Percentiles rank a stretch among this genome's conserved stretches.
These are phyloP conservation scores for Empis livida DNA, from an alignment of 2,888 invertebrate genomes.

Conservation along the genomic window DNA sequence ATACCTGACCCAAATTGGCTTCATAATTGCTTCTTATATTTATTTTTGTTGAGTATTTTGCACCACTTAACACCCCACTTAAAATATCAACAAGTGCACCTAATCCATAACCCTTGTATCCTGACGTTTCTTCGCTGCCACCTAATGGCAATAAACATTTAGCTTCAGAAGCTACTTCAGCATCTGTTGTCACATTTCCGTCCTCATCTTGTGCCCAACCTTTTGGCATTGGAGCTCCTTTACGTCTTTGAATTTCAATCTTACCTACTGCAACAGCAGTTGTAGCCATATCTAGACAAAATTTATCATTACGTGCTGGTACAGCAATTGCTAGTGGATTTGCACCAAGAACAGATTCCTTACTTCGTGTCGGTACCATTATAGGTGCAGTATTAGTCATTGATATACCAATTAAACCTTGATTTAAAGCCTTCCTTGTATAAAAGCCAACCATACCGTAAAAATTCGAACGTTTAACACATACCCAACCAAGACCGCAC, in stretches of 20 bases:
- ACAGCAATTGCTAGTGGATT: slow-evolving; percentile 81
- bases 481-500: slow-evolving; percentile 72
- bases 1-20: slow-evolving; percentile 80
- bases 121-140: slow-evolving; percentile 56
- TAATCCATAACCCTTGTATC: slow-evolving; percentile 84
- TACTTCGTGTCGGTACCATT: slow-evolving; percentile 73
- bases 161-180: slow-evolving; percentile 46
- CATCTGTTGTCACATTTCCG: slow-evolving; percentile 51
- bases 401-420: slow-evolving; percentile 68
- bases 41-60: slow-evolving; percentile 38
- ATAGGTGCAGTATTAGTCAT: slow-evolving; percentile 89
- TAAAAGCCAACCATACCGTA: slow-evolving; percentile 85
- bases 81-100: slow-evolving; percentile 77
- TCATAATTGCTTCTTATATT: slow-evolving; percentile 46
- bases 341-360: slow-evolving; percentile 68
- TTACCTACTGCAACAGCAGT: slow-evolving; percentile 89
- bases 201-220: slow-evolving; percentile 75
- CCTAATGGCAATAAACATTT: slow-evolving; percentile 58
- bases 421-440: slow-evolving; percentile 55
- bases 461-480: slow-evolving; percentile 76
- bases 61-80: slow-evolving; percentile 67
- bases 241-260: slow-evolving; percentile 72
- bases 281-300: slow-evolving; percentile 91
- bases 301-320: slow-evolving; percentile 56
- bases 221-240: slow-evolving; percentile 58